Evolutionary conservation across 2,888 invertebrate genomes (phyloP), one percentile per base, ranked within the genome.

Genomic region (Lordiphosa fenestrarum): DNA sequence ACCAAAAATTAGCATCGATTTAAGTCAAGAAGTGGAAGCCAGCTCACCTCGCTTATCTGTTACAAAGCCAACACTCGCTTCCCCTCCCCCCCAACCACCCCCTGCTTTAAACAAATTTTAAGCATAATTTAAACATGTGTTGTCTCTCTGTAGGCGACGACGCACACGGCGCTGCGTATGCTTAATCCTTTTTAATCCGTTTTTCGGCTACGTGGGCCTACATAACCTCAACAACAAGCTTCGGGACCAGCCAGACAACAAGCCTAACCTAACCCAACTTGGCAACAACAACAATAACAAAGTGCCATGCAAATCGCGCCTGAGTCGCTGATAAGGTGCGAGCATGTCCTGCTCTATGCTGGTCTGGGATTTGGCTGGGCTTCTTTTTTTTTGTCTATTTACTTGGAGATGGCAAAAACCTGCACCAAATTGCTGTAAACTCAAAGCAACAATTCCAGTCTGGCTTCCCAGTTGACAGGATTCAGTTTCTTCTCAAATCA

Each of bases 1-100:
- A 77, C 77, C 84, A 69, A 82, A 77, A 77, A 77, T 77, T 77
- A 84, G 77, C 77, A 77, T 77, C 84, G 77, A 77, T 77, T 77
- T 84, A 77, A 84, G 84, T 69, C 77, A 77, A 77, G 84, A 84
- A 78, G 78, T 53, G 42, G 48, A 47, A 50, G 41, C 50, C 33
- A 37, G 46, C 41, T 51, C 51, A 51, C 44, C 59, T 52, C 59
- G 53, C 71, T 84, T 84, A 84, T 81, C 82, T 73, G 82, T 60
- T 50, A 37, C 76, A 59, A 66, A 66, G 59, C 65, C 73, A 60
- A 80, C 68, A 63, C 50, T 48, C 58, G 15, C 60, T 70, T 57
- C 69, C 47, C 65, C 53, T 37, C 44, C 13, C 33, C 10, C 38
- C 40, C 9, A 15, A n/a, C n/a, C 36, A 46, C 42, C n/a, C n/a